Base-by-base conservation (phyloP, 2,113 vertebrate genomes). In the Syngnathus floridae region DNA sequence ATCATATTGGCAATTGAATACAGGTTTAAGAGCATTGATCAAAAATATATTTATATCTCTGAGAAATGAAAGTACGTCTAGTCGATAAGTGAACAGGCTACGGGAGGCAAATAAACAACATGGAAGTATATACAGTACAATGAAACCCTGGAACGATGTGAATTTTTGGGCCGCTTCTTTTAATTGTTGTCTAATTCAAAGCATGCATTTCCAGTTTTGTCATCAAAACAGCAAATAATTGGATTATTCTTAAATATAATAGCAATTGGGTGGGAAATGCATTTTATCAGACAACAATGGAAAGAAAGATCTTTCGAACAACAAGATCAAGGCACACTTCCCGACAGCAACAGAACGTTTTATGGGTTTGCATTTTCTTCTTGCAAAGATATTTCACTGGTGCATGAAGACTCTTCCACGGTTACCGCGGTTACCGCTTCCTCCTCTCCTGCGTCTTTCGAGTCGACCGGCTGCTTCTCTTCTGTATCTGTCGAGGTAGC, bases 81-180 rank as follows among this genome's bases (percentile, higher is more conserved):
- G 26, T 43, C 43, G 14, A 43, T 8, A 26, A 26, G 38, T 26
- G 21, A 13, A 56, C 54, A 56, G 13, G 26, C 35, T 35, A 17
- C 11, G 13, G 13, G 21, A 26, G 21, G 21, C 0, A 17, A 1
- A 11, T 66, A 72, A 65, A 78, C 56, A 73, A 73, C 38, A 59
- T 78, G 72, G 26, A 79, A 70, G 38, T 81, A 82, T 81, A 66
- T 80, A 82, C 78, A 86, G 62, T 66, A 63, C 40, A 58, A 51
- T 75, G 66, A 61, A 43, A 21, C 40, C 12, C 40, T 61, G 59
- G 38, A 61, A 61, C 21, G 6, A 43, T 7, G 58, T 22, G n/a
- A 41, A 60, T 41, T 40, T 61, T 12, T 41, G 38, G 12, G n/a
- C 21, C 59, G 26, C 22, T 13, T 43, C 10, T 11, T 22, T 14